These are phyloP conservation scores for Arizona elegans DNA, from an alignment of 2,113 vertebrate genomes.

Conservation along the genomic window DNA sequence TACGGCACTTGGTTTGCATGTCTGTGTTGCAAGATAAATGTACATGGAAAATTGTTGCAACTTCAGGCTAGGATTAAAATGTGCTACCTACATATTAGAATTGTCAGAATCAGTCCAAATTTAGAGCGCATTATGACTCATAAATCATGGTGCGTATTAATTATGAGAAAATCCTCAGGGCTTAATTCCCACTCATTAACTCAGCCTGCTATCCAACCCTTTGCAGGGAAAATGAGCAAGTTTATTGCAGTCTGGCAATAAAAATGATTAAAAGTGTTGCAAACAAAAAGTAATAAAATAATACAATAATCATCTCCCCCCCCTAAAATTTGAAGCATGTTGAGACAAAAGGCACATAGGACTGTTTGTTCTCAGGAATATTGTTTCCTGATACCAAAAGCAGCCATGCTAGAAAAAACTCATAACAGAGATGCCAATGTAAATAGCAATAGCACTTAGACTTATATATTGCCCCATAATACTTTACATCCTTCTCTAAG, in stretches of 20 bases:
- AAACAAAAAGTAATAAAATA: background rate
- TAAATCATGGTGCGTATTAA: background rate
- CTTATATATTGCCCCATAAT: background rate
- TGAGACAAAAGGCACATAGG: background rate
- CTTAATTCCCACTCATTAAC: constrained; percentile 19
- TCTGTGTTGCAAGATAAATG: background rate
- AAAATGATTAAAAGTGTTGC: background rate
- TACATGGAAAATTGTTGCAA: background rate
- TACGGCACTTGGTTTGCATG: background rate
- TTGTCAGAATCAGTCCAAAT: background rate
- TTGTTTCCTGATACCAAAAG: background rate
- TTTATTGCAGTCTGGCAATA: background rate
- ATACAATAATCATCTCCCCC: background rate
- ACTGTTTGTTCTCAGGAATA: background rate
- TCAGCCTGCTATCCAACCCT: background rate
- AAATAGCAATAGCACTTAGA: background rate
- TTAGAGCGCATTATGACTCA: constrained; percentile 11
- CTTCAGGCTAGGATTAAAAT: background rate
- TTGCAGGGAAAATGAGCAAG: background rate
- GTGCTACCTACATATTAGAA: background rate
- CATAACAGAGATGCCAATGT: background rate
- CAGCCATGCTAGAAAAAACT: background rate
- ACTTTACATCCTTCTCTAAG: background rate
- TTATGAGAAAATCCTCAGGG: constrained; percentile 16
- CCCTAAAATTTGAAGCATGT: background rate